Percentiles rank a stretch among this genome's conserved stretches.
Evolutionary conservation across 2,113 vertebrate genomes (phyloP).

Genomic region (Oenanthe oenanthe): DNA sequence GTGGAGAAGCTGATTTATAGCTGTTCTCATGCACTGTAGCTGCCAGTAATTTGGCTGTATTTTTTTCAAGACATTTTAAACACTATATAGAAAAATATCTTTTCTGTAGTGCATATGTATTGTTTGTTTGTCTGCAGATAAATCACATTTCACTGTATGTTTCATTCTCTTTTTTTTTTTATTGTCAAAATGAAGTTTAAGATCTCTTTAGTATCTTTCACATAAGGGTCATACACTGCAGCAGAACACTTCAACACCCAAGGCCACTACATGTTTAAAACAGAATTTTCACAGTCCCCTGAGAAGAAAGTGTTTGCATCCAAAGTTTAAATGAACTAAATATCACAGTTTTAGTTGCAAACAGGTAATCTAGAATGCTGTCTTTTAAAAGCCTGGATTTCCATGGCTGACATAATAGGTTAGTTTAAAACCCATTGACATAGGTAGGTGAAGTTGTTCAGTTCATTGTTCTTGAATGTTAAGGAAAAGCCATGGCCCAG

Average conservation of each 20-base stretch:
- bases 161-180: background rate
- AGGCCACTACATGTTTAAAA: background rate
- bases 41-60: background rate
- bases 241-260: background rate
- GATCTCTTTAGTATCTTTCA: background rate
- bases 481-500: background rate
- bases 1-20: constrained; percentile 13
- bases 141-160: background rate
- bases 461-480: background rate
- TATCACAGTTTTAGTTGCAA: background rate
- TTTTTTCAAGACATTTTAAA: constrained; percentile 34
- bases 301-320: background rate
- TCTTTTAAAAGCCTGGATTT: background rate
- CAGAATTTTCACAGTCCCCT: background rate
- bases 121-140: background rate
- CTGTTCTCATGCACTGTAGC: background rate
- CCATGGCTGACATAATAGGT: accelerated
- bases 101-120: background rate
- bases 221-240: background rate
- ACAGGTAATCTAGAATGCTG: background rate
- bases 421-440: background rate
- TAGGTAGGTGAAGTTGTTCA: background rate
- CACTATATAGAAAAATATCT: background rate
- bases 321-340: background rate
- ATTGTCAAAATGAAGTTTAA: background rate